Conservation (phyloP, 2,888 invertebrate species). For the Prosopocoilus inquinatus region DNA sequence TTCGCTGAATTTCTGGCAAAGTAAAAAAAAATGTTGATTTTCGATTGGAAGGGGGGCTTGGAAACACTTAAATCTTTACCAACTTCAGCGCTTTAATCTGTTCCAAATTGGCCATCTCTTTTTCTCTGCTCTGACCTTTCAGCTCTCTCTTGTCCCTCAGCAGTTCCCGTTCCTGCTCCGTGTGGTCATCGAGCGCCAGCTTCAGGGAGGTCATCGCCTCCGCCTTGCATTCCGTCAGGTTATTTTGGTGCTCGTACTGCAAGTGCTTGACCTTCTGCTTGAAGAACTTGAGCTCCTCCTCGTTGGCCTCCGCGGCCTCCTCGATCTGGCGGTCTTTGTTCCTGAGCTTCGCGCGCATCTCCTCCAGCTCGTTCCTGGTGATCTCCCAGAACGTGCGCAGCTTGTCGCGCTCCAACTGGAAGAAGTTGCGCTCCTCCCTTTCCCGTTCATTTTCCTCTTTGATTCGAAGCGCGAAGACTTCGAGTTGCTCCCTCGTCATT, state of each 20-base stretch:
- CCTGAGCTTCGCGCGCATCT: slow-evolving; percentile 69
- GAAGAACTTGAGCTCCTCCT: slow-evolving; percentile 81
- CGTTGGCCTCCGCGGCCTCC: slow-evolving; percentile 82
- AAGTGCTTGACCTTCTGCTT: slow-evolving; percentile 92
- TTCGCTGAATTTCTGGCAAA: slow-evolving; percentile 46
- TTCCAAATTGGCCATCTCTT: slow-evolving; percentile 68
- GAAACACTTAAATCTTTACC: slow-evolving; percentile 45
- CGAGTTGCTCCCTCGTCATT: slow-evolving; percentile 91
- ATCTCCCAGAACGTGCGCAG: slow-evolving; percentile 95
- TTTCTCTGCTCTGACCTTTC: slow-evolving; percentile 66
- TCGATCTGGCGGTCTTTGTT: slow-evolving; percentile 86
- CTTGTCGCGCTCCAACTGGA: slow-evolving; percentile 93
- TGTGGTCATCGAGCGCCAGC: slow-evolving; percentile 80
- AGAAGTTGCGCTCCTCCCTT: slow-evolving; percentile 92
- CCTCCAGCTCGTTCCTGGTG: slow-evolving; percentile 83
- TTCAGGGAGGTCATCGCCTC: slow-evolving; percentile 80
- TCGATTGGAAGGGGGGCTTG: too few relatives aligned
- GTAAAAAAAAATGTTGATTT: slow-evolving; percentile 3
- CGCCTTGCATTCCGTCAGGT: slow-evolving; percentile 79
- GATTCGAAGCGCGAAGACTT: slow-evolving; percentile 80
- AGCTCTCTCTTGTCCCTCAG: slow-evolving; percentile 71
- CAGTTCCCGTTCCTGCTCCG: slow-evolving; percentile 72
- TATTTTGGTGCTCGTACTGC: slow-evolving; percentile 86
- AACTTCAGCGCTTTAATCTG: slow-evolving; percentile 70
- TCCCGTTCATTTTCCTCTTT: slow-evolving; percentile 92